Evolutionary conservation across 2,888 invertebrate genomes (phyloP).

Genomic region (Pristionchus mayeri): DNA sequence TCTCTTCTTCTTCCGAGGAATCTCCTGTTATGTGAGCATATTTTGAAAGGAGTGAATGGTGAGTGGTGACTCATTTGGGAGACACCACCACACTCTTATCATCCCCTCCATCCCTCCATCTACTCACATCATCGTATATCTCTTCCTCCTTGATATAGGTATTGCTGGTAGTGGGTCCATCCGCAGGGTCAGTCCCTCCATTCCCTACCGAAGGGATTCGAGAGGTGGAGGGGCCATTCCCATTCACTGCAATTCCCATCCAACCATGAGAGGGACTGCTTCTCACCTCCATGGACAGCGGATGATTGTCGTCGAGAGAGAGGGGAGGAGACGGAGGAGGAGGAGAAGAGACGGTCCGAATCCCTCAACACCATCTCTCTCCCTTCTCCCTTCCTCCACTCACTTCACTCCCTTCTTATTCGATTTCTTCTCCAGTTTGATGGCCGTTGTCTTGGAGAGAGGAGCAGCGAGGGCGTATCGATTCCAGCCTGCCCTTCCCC

Average conservation of each 20-base stretch:
- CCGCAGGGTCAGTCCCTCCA: neutral
- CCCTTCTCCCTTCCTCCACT: neutral
- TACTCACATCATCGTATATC: constrained; percentile 37
- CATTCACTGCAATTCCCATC: neutral
- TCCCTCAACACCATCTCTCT: constrained; percentile 47
- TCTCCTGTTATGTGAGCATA: neutral
- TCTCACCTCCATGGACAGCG: neutral
- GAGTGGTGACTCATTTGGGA: neutral
- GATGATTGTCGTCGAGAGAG: neutral
- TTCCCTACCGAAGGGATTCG: neutral
- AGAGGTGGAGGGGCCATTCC: neutral
- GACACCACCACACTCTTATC: neutral
- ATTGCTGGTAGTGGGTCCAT: neutral
- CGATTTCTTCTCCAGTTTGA: constrained; percentile 53
- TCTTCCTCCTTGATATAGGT: constrained; percentile 14
- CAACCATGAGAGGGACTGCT: too few species aligned
- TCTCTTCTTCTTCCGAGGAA: constrained; percentile 35
- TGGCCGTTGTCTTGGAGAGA: constrained; percentile 55
- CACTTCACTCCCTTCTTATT: constrained; percentile 76
- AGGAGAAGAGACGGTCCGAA: constrained; percentile 87
- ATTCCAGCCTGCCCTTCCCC: constrained; percentile 61
- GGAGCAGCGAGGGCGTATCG: constrained; percentile 62
- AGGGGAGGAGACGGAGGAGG: constrained; percentile 90
- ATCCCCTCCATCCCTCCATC: neutral
- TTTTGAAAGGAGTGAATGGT: neutral